Evolutionary conservation across 2,113 vertebrate genomes (phyloP).

Genomic region (Galeopterus variegatus): DNA sequence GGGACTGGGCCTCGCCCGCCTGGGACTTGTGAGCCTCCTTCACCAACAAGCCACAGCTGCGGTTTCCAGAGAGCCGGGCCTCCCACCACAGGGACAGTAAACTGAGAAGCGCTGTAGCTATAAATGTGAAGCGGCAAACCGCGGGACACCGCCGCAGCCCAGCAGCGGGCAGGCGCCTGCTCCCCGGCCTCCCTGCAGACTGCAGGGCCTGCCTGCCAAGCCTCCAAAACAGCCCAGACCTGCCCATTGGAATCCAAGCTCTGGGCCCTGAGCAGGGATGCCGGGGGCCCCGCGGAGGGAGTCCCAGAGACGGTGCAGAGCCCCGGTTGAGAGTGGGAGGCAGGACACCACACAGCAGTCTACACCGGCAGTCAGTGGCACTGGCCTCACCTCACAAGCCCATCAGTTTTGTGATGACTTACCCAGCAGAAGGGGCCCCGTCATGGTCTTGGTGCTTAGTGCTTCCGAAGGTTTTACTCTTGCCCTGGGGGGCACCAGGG

Average conservation of each 20-base stretch:
- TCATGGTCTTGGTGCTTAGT: neutral
- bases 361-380: neutral
- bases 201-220: neutral
- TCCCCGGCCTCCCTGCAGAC: slow-evolving; percentile 20
- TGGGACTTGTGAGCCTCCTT: slow-evolving; percentile 18
- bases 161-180: neutral
- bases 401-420: neutral
- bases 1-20: neutral
- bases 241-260: neutral
- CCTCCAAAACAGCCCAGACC: neutral
- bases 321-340: neutral
- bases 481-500: too few species aligned
- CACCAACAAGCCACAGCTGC: neutral
- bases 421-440: neutral
- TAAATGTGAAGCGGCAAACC: slow-evolving; percentile 77
- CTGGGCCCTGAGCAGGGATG: neutral
- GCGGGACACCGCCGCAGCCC: slow-evolving; percentile 60
- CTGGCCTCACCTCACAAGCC: neutral
- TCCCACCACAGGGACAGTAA: slow-evolving; percentile 58
- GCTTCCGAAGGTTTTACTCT: neutral
- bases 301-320: neutral
- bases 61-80: slow-evolving; percentile 61
- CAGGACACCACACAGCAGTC: neutral
- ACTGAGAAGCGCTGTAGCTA: slow-evolving; percentile 73
- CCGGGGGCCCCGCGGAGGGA: neutral